A percentile compares a stretch with the other conserved stretches of the same genome.
These are phyloP conservation scores for Taphrorychus bicolor DNA, from an alignment of 2,888 invertebrate species.

Conservation along the genomic window DNA sequence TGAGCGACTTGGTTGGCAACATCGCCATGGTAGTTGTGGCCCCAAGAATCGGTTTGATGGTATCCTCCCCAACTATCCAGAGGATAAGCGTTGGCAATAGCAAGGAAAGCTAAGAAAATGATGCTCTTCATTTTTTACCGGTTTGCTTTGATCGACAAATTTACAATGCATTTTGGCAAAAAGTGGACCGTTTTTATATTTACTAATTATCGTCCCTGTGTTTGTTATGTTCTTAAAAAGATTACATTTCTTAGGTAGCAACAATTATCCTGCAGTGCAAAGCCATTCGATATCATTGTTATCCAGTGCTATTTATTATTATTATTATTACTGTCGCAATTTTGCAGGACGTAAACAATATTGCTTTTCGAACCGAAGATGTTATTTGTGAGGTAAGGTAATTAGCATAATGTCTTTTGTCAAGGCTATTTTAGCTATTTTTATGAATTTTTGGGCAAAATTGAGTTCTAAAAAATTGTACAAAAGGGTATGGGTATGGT, in stretches of 20 bases:
- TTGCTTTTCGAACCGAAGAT: too few species aligned
- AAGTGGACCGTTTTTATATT: neutral
- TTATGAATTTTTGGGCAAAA: too few species aligned
- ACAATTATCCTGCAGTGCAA: slow-evolving; percentile 1
- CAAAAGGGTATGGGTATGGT: too few species aligned
- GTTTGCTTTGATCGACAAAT: neutral
- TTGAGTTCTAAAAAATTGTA: too few species aligned
- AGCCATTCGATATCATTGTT: neutral
- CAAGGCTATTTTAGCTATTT: too few species aligned
- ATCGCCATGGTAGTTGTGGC: neutral
- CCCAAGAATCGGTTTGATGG: neutral
- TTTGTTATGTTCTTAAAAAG: neutral
- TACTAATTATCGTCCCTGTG: neutral
- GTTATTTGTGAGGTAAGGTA: too few species aligned
- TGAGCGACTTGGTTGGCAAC: neutral
- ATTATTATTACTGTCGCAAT: neutral
- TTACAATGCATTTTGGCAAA: neutral
- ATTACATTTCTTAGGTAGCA: slow-evolving; percentile 20
- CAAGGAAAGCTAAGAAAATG: slow-evolving; percentile 11
- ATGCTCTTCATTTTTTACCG: slow-evolving; percentile 12
- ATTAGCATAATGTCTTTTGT: too few species aligned
- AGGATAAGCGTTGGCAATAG: slow-evolving; percentile 13
- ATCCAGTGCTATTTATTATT: neutral
- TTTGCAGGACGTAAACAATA: neutral
- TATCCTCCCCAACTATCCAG: neutral